Evolutionary conservation across 2,888 invertebrate species (phyloP).

Genomic region (Octonoba sinensis): DNA sequence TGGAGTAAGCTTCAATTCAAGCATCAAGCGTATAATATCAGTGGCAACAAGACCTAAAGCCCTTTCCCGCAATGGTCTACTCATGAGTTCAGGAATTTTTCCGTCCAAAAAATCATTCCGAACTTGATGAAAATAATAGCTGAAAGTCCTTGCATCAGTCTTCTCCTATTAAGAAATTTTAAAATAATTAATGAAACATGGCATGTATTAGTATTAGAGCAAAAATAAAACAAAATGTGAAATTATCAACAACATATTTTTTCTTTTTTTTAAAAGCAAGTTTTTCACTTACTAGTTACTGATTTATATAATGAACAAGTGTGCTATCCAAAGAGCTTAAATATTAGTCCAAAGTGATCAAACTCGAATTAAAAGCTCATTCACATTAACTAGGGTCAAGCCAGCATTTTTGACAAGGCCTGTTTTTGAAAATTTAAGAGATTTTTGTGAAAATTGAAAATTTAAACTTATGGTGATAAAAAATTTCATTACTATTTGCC

Average conservation of each 20-base stretch:
- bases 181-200: not conserved
- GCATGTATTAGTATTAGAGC: too few relatives aligned
- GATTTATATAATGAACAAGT: not conserved
- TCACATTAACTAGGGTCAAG: too few relatives aligned
- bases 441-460: too few relatives aligned
- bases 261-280: too few relatives aligned
- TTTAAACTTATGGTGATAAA: too few relatives aligned
- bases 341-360: too few relatives aligned
- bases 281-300: not conserved
- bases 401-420: too few relatives aligned
- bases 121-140: conserved; percentile 86
- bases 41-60: conserved; percentile 86
- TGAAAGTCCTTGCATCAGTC: conserved; percentile 82
- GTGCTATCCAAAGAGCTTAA: too few relatives aligned
- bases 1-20: conserved; percentile 80
- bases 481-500: too few relatives aligned
- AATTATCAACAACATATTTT: not conserved
- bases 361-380: too few relatives aligned
- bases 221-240: not conserved
- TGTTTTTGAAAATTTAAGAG: too few relatives aligned
- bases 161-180: conserved; percentile 71
- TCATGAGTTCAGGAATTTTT: conserved; percentile 81
- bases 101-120: conserved; percentile 84
- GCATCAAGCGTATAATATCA: conserved; percentile 87
- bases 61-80: conserved; percentile 79